Conservation (phyloP, 37 sponge, comb jelly and placozoan species). For the Bolinopsis microptera region DNA sequence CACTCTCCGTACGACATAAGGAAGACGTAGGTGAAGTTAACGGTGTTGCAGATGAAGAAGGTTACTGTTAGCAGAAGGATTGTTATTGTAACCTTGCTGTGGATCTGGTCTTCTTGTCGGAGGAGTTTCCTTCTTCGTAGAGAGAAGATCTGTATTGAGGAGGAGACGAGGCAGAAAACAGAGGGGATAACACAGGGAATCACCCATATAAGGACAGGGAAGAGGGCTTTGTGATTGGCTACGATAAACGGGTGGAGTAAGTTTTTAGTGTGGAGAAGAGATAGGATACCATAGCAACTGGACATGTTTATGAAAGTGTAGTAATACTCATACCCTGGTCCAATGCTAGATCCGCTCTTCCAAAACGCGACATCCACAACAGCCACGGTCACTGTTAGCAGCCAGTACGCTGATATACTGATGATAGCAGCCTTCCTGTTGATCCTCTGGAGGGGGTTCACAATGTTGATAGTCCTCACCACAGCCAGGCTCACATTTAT, state of each 20-base stretch:
- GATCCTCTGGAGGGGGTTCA: slow-evolving; percentile 4
- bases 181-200: slow-evolving; percentile 54
- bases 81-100: slow-evolving; percentile 42
- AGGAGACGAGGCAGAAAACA: neutral
- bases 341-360: neutral
- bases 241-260: neutral
- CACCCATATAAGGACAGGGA: slow-evolving; percentile 42
- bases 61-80: slow-evolving; percentile 30
- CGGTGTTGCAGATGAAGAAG: slow-evolving; percentile 48
- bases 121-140: neutral
- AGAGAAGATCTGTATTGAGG: slow-evolving; percentile 7
- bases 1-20: neutral
- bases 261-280: neutral
- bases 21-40: neutral
- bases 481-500: slow-evolving; percentile 11
- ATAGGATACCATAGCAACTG: neutral
- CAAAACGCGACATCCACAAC: neutral
- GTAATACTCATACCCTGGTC: neutral
- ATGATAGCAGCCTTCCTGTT: neutral
- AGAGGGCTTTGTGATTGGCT: neutral
- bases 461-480: slow-evolving; percentile 26
- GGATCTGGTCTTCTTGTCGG: neutral
- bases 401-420: neutral
- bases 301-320: slow-evolving; percentile 59
- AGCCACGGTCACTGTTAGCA: neutral